These are phyloP conservation scores for Phataginus tricuspis DNA, from an alignment of 2,797 vertebrate species.

Conservation along the genomic window DNA sequence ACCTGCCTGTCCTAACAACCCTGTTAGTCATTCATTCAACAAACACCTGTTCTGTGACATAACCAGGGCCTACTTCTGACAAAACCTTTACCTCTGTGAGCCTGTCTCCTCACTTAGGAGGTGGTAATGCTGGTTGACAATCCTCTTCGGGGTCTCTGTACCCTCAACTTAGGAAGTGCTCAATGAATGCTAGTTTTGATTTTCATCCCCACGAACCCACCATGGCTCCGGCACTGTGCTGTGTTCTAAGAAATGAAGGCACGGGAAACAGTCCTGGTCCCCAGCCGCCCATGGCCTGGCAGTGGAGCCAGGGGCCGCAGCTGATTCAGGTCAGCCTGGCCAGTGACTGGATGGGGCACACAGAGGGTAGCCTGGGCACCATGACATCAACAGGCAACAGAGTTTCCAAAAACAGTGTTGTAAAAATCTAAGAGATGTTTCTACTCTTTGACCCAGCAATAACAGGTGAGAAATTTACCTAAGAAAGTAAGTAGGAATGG, in stretches of 20 bases:
- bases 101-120: background rate
- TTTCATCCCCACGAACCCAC: background rate
- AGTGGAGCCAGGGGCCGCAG: background rate
- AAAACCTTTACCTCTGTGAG: background rate
- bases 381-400: background rate
- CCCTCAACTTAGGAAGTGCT: background rate
- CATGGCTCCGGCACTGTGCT: background rate
- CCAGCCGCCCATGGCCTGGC: background rate
- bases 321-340: background rate
- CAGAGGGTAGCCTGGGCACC: background rate
- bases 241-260: constrained; percentile 21
- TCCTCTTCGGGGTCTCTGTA: background rate
- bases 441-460: background rate
- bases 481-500: constrained; percentile 27
- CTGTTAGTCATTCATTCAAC: background rate
- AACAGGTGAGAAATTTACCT: constrained; percentile 18
- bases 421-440: constrained; percentile 10
- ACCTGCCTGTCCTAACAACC: background rate
- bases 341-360: background rate
- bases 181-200: background rate
- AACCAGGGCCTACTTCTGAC: background rate
- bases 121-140: background rate
- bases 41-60: background rate
- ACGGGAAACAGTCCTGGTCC: background rate
- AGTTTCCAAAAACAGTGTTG: background rate